These are phyloP conservation scores for Corapipo altera DNA, from an alignment of 2,113 vertebrate species.

Conservation along the genomic window DNA sequence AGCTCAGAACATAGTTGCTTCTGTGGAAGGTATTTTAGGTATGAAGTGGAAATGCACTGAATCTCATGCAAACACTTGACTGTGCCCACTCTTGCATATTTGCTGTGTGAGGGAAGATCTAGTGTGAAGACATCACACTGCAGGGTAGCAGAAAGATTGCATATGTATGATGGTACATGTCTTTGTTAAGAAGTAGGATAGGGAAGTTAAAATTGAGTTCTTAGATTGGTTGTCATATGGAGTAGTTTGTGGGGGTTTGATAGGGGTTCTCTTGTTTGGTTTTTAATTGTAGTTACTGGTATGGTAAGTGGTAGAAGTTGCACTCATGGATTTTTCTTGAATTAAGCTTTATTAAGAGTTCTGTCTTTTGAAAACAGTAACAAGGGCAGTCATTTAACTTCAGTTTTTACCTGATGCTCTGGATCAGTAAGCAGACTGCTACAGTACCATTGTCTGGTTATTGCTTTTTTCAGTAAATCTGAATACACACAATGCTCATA, in stretches of 20 bases:
- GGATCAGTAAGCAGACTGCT: background rate
- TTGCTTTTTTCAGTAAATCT: background rate
- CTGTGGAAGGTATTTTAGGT: background rate
- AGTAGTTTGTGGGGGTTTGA: background rate
- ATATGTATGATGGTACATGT: background rate
- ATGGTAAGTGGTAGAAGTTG: background rate
- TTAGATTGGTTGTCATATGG: background rate
- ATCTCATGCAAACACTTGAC: background rate
- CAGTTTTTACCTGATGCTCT: background rate
- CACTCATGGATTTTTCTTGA: background rate
- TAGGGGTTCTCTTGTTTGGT: accelerated
- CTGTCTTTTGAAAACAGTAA: background rate
- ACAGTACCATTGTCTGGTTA: background rate
- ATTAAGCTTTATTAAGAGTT: background rate
- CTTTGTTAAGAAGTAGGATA: background rate
- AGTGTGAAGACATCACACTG: background rate
- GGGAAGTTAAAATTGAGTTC: background rate
- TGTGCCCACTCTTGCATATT: background rate
- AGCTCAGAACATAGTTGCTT: background rate
- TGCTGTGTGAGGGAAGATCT: background rate
- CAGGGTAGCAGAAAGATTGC: background rate
- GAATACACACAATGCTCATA: accelerated
- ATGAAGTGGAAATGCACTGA: background rate
- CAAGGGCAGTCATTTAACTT: background rate
- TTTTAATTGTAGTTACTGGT: background rate